These are phyloP conservation scores for Pithys albifrons DNA, from an alignment of 2,113 vertebrate genomes.

Conservation along the genomic window DNA sequence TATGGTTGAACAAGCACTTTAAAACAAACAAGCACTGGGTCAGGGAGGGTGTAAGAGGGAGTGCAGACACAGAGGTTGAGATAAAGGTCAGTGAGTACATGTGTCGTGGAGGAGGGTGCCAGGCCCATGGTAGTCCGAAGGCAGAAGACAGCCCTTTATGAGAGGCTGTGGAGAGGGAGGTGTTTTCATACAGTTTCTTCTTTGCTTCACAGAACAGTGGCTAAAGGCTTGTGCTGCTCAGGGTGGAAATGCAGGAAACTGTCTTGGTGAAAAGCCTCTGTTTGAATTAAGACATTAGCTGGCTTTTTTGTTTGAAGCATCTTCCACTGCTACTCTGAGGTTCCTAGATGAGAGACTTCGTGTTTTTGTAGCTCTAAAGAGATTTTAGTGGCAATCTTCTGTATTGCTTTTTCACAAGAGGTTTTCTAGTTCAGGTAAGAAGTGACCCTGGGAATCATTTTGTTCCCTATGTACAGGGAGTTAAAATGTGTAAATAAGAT, in stretches of 20 bases:
- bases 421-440: not conserved
- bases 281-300: not conserved
- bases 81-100: fast-evolving
- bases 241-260: not conserved
- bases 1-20: not conserved
- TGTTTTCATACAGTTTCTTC: not conserved
- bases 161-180: not conserved
- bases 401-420: not conserved
- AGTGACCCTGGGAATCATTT: not conserved
- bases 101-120: not conserved
- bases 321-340: not conserved
- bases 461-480: not conserved
- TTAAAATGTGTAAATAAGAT: not conserved
- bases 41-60: not conserved
- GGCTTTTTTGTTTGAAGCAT: not conserved
- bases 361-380: not conserved
- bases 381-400: not conserved
- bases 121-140: not conserved
- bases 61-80: not conserved
- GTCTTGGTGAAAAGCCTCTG: not conserved
- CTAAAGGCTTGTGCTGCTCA: not conserved
- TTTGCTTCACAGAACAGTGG: not conserved
- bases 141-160: not conserved
- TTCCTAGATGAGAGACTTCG: not conserved
- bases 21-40: not conserved